Evolutionary conservation across 2,797 vertebrate species (phyloP), one percentile per base, ranked within the genome.

Genomic region (Cyprinodon diabolis): DNA sequence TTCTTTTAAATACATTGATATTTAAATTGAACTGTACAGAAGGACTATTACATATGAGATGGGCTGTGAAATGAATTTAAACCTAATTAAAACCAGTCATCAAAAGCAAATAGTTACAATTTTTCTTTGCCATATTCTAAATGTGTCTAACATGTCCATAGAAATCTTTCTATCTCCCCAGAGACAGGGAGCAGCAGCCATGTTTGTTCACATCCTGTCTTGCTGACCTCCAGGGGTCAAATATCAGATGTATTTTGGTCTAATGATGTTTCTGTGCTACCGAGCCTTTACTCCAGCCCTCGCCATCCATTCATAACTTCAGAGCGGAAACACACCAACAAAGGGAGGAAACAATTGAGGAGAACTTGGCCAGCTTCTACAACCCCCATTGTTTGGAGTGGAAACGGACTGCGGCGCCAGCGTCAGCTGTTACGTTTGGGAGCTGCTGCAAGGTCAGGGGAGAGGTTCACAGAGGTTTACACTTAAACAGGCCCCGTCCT

Each of bases 321-420:
- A 4, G 63, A 68, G 72, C 75, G 92, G 93, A 94, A 94, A 82
- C 57, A 52, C 13, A 37, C 25, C 52, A 84, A 95, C 93, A 95
- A 94, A 92, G 87, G 80, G 86, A 57, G 94, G 94, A 95, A 95
- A 91, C 93, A 94, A 94, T 95, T 83, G 82, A 75, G 82, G 85
- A 74, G 83, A 89, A 68, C 76, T 87, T 81, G 15, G 69, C 80
- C 81, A 92, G 91, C 89, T 86, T 87, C 81, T 69, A 79, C 76
- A 67, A 82, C 77, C 35, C 4, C 81, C 74, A 92, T 93, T 93
- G 90, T 91, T 89, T 58, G 30, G 68, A 60, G 75, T 81, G 82
- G 86, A 85, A 91, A 82, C 83, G 77, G 80, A 81, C 80, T 48
- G 72, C 77, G 91, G 91, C 88, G 85, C 87, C 90, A 91, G 68